Percentiles rank a stretch among this genome's conserved stretches.
Evolutionary conservation across 2,888 invertebrate genomes (phyloP).

Genomic region (Xanthorhoe designata): DNA sequence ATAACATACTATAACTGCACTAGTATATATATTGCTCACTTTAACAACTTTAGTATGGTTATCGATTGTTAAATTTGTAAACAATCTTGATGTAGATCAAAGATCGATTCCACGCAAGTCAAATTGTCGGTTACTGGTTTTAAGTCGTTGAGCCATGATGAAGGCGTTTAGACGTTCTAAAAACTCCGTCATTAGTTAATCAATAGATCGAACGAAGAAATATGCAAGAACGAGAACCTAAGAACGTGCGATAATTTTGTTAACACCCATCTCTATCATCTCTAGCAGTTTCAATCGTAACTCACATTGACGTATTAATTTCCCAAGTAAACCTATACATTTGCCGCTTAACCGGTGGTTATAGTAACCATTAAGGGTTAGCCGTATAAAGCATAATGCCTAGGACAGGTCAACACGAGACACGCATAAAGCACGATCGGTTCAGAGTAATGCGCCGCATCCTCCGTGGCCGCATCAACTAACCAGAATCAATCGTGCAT

Average conservation of each 20-base stretch:
- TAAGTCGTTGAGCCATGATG: too few species aligned
- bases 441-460: constrained; percentile 11
- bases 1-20: too few species aligned
- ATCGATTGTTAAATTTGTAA: too few species aligned
- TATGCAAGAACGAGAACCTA: not conserved
- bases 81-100: too few species aligned
- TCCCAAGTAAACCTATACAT: not conserved
- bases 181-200: too few species aligned
- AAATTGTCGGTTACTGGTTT: too few species aligned
- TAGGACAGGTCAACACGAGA: constrained; percentile 9
- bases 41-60: too few species aligned
- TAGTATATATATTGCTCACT: too few species aligned
- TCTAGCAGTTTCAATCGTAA: not conserved
- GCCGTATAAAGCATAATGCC: constrained; percentile 17
- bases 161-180: too few species aligned
- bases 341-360: constrained; percentile 3
- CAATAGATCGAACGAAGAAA: not conserved
- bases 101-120: too few species aligned
- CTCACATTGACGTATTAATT: not conserved
- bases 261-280: not conserved
- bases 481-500: constrained; percentile 35
- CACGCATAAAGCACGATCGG: constrained; percentile 19
- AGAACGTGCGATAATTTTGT: not conserved
- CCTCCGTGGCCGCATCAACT: constrained; percentile 19
- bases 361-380: not conserved